Base-by-base conservation (phyloP, 2,888 invertebrate genomes). In the Chrysolina oricalcia region DNA sequence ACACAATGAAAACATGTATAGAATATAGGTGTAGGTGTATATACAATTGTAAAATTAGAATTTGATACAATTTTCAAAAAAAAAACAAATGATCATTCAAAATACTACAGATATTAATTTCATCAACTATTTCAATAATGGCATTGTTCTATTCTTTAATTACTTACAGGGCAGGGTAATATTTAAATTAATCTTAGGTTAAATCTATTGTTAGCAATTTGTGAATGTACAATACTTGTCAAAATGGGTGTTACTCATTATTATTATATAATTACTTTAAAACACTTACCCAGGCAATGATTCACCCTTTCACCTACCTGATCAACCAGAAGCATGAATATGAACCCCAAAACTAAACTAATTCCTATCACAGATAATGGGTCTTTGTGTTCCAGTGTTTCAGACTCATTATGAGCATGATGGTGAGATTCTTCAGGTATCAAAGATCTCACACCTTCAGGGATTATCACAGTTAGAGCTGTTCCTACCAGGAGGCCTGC, bases 401-500 rank as follows among this genome's bases (percentile, higher is more conserved):
- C 0, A 87, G 89, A 53, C 87, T 88, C 5, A 87, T 87, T 81
- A 50, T 81, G 79, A 23, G 81, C 74, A 35, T 81, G 80, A n/a
- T 73, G 66, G 50, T 77, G 74, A 15, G 75, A 48, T 71, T 85
- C 80, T 70, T 86, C 88, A 79, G 84, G 84, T 77, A 86, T 91
- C 67, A 97, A 87, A 0, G 96, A 93, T 75, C 97, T 92, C n/a
- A 99, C 96, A 8, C 99, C 99, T 90, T 99, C 99, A 0, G 99
- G 99, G 82, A 99, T 98, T 72, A 99, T 99, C 0, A 99, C 99
- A 6, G 98, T 96, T 43, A 99, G 89, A 0, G 99, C 98, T 40
- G 99, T 99, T 1, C 99, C 99, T 0, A 99, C 98, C 0, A 99
- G 91, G 9, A 99, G 91, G 0, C 99, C 99, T 9, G 99, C 99